phyloP scores from a whole-genome alignment of 2,113 vertebrate species.

The Sapajus apella region DNA sequence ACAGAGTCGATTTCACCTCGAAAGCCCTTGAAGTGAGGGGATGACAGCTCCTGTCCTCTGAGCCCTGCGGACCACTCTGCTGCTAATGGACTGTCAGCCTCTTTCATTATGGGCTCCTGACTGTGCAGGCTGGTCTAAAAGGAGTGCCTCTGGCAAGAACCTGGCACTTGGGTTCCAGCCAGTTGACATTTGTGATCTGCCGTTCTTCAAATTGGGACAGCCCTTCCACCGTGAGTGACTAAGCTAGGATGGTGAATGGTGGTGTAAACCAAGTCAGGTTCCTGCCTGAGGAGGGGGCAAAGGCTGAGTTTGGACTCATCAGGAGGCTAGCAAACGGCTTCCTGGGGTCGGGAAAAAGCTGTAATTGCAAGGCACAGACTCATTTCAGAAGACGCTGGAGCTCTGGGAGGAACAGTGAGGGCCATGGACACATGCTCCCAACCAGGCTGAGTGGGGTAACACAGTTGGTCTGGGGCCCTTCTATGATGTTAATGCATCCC shows the following conservation, averaged over 20 bases:
- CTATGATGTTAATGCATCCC: neutral
- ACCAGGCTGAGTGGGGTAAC: too few species aligned
- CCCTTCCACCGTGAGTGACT: neutral
- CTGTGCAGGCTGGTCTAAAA: neutral
- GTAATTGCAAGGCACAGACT: neutral
- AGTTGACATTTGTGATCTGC: conserved; percentile 50
- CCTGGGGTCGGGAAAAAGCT: neutral
- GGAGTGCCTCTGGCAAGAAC: conserved; percentile 23
- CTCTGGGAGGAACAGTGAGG: neutral
- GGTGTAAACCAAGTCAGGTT: neutral
- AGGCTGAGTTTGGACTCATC: neutral
- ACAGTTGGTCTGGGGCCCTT: neutral
- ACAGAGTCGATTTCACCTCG: neutral
- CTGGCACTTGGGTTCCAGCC: conserved; percentile 37
- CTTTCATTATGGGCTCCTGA: neutral
- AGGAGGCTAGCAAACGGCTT: neutral
- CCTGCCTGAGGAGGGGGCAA: neutral
- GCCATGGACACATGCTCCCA: neutral
- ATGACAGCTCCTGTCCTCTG: neutral
- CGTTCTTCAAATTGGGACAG: conserved; percentile 18
- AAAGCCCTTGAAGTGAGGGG: conserved; percentile 17
- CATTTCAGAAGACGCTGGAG: neutral
- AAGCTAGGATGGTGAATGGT: neutral
- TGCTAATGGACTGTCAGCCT: conserved; percentile 56
- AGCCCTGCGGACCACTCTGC: neutral